A percentile compares a stretch with the other conserved stretches of the same genome.
Conservation (phyloP, 2,888 invertebrate species). For the Anthophora plumipes region DNA sequence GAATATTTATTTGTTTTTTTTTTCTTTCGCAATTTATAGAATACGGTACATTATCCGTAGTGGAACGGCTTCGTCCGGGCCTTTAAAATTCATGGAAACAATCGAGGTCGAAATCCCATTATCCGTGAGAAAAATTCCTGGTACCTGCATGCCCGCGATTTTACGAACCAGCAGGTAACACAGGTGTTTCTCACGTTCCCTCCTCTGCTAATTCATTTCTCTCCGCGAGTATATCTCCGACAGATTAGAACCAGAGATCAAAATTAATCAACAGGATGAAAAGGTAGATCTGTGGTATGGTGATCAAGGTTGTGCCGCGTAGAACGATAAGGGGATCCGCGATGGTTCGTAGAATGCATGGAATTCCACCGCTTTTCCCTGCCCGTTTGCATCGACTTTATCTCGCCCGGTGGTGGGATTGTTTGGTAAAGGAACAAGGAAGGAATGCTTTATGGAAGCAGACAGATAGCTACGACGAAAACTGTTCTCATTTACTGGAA, state of each 20-base stretch:
- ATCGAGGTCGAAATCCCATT: slow-evolving; percentile 18
- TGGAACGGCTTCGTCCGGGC: not conserved
- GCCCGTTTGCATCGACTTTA: slow-evolving; percentile 56
- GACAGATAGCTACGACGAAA: slow-evolving; percentile 60
- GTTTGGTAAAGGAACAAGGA: slow-evolving; percentile 63
- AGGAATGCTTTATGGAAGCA: slow-evolving; percentile 64
- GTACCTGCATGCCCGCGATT: slow-evolving; percentile 18
- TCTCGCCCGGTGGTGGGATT: slow-evolving; percentile 61
- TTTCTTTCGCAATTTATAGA: not conserved
- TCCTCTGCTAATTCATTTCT: slow-evolving; percentile 2
- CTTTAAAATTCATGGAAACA: not conserved
- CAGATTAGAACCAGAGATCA: not conserved
- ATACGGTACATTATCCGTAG: not conserved
- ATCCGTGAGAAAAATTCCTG: slow-evolving; percentile 28
- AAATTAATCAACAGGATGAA: slow-evolving; percentile 21
- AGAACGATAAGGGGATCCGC: slow-evolving; percentile 5
- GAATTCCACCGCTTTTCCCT: slow-evolving; percentile 73
- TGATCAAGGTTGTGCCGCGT: slow-evolving; percentile 13
- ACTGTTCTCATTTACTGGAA: slow-evolving; percentile 74
- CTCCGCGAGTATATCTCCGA: not conserved
- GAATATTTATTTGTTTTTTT: not conserved
- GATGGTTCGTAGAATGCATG: slow-evolving; percentile 61
- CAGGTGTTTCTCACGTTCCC: slow-evolving; percentile 28
- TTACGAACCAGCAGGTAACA: slow-evolving; percentile 31
- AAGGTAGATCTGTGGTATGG: not conserved